Evolutionary conservation across 30 jellyfish, hydroid and myxozoan genomes (phyloP), one percentile per base, ranked within the genome.

Genomic region (Hydra vulgaris): DNA sequence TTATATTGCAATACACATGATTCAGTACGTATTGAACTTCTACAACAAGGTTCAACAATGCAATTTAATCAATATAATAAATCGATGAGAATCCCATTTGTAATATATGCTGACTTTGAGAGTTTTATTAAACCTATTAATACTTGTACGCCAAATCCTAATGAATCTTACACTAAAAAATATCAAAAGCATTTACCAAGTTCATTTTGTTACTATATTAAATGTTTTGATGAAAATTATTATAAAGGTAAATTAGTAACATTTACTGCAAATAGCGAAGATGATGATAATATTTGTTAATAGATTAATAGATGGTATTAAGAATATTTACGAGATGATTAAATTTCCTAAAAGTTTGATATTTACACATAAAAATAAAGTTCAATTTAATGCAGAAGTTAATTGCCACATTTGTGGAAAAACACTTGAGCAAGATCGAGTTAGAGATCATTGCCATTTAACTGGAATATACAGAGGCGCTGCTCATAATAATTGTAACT

Each of bases 401-500:
- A 40, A 5, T 3, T 40, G 61, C 61, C 61, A 40, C 61, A 40
- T 40, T 40, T 40, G 61, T 12, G 61, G 61, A 40, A 12, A 40
- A 40, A 12, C 5, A 12, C 12, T 40, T 3, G 61, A 40, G 5
- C 8, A 12, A 40, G 61, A 40, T 40, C 70, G 71, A 26, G 93
- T 84, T 53, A 19, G 83, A 67, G 93, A 84, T 53, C 93, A 84
- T 69, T 66, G 84, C 70, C 93, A 84, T 53, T 53, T 23, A 18
- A 84, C 93, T 17, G 93, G 89, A 27, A 19, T 12, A 17, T 84
- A 76, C 70, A 70, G 93, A 25, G 93, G 93, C 22, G 89, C 93
- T 7, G 89, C 90, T 12, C 90, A 83, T 66, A 54, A 74, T 23
- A 53, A 75, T 12, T 83, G 89, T 66, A 83, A 83, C 53, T 74